Conservation (phyloP, 1,140 invertebrate species). For the Drosophila bocqueti region DNA sequence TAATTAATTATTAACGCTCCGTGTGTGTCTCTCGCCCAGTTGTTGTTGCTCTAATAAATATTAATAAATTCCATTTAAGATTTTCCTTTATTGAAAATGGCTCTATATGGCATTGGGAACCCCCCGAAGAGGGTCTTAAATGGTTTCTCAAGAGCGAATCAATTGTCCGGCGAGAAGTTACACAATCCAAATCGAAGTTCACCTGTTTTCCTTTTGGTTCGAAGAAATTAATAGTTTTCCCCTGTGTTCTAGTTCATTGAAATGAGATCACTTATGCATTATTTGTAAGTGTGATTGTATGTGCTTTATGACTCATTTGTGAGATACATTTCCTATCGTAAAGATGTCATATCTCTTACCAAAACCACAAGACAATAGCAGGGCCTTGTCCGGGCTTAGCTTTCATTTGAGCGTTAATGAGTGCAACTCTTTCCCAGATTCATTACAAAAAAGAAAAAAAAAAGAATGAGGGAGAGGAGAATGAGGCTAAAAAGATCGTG, state of each 20-base stretch:
- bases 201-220: constrained; percentile 13
- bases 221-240: not conserved
- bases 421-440: constrained; percentile 32
- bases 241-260: not conserved
- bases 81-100: constrained; percentile 50
- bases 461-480: not conserved
- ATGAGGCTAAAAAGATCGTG: not conserved
- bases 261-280: not conserved
- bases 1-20: constrained; percentile 80
- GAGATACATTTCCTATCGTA: constrained; percentile 16
- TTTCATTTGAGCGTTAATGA: constrained; percentile 32
- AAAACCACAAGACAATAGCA: constrained; percentile 33
- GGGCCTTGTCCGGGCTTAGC: constrained; percentile 19
- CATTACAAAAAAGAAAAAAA: constrained; percentile 4
- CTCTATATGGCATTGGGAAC: constrained; percentile 49
- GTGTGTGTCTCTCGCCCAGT: constrained; percentile 44
- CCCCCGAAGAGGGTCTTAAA: constrained; percentile 18
- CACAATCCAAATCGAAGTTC: constrained; percentile 18
- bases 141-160: constrained; percentile 50
- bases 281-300: not conserved
- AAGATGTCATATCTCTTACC: constrained; percentile 21
- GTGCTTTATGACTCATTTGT: constrained; percentile 12
- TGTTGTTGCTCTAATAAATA: constrained; percentile 52
- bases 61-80: constrained; percentile 63
- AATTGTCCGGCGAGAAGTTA: constrained; percentile 21